Evolutionary conservation across 2,113 vertebrate species (phyloP).

Genomic region (Daphoenositta chrysoptera): DNA sequence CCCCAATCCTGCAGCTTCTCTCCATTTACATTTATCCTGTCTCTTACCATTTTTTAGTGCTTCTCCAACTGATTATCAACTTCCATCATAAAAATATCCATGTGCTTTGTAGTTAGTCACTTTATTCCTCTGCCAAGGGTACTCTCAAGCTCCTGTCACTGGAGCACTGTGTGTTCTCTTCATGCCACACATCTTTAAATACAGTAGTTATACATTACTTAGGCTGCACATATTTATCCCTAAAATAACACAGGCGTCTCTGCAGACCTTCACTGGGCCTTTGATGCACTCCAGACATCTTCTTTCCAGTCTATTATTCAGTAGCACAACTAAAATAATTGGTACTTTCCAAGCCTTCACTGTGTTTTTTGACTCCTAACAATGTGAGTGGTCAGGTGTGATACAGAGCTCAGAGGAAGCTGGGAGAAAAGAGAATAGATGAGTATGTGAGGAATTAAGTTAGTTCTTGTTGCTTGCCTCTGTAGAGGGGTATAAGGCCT

Average conservation of each 20-base stretch:
- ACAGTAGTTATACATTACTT: background rate
- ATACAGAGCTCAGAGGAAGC: background rate
- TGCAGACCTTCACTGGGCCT: constrained; percentile 28
- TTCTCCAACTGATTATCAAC: background rate
- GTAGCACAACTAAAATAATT: constrained; percentile 23
- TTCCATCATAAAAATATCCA: background rate
- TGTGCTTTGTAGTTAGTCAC: background rate
- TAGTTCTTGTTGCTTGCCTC: background rate
- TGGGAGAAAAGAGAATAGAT: background rate
- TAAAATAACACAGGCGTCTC: constrained; percentile 9
- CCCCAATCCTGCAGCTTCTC: background rate
- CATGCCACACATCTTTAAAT: constrained; percentile 17
- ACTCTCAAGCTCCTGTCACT: background rate
- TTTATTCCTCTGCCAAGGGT: constrained; percentile 31
- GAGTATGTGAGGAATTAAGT: background rate
- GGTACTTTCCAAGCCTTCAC: background rate
- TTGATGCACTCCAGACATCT: constrained; percentile 48
- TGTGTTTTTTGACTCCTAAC: background rate
- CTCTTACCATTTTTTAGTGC: background rate
- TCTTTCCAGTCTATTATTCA: constrained; percentile 6
- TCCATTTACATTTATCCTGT: background rate
- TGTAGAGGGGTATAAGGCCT: background rate
- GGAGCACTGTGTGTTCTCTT: background rate
- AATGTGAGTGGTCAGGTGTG: constrained; percentile 6
- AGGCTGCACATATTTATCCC: constrained; percentile 18